Base-by-base conservation (phyloP, 2,113 vertebrate genomes). In the Podarcis cretensis region DNA sequence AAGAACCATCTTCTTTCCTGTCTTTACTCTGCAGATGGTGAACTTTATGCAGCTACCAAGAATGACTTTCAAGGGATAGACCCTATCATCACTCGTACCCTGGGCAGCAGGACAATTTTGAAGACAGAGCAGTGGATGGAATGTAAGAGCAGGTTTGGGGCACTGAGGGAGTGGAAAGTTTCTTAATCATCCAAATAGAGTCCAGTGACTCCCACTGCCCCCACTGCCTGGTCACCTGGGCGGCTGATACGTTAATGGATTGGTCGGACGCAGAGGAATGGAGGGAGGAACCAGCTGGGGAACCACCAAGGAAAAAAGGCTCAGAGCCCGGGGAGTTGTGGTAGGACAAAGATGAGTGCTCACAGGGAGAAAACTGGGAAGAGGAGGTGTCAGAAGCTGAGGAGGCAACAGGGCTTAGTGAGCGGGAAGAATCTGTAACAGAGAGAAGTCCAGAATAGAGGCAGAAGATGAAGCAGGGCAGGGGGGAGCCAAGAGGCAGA, bases 81-180 rank as follows among this genome's bases (percentile, higher is more conserved):
- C 54, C 98, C 98, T 0, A 96, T 99, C 92, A 98, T 99, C 94
- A 97, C 98, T 77, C 96, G 98, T 3, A 97, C 98, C 0, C 97
- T 99, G 90, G 98, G 98, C 20, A 96, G 93, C 35, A 88, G 96
- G 93, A 92, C 94, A 1, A 37, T 97, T 86, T 95, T 99, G 89
- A 99, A 98, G 96, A 96, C 98, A 0, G 99, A 99, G 0, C 96
- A 96, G 57, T 99, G 98, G 99, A 97, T 99, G 40, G 97, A 99
- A 0, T 63, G 97, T 97, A 94, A 95, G 97, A 9, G 43, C 3
- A 0, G 27, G 37, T 2, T 0, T 12, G 20, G 37, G 37, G 25
- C 75, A 25, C n/a, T 18, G 54, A 2, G 27, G 14, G 4, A 10
- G 43, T 1, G 37, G 21, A 5, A n/a, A 43, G 27, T 59, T 6